Base-by-base conservation (phyloP, 2,113 vertebrate species). In the Cyprinodon brontotheroides region DNA sequence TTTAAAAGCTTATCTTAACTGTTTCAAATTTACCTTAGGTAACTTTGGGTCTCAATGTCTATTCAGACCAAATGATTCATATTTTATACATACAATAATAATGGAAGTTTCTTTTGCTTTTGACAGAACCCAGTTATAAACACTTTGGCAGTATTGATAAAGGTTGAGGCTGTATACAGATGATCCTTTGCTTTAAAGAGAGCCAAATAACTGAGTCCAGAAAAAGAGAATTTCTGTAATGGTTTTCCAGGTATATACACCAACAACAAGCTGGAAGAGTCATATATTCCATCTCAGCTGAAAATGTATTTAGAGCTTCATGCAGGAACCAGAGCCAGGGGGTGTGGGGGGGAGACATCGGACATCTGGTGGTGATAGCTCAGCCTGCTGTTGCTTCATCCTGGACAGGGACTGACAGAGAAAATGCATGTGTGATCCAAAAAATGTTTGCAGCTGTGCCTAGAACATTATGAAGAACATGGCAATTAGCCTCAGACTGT, bases 221-320 rank as follows among this genome's bases (percentile, higher is more conserved):
- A 29, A 29, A 3, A 47, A 65, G 72, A 37, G 65, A 74, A 37
- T 45, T 8, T 29, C 15, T 45, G 29, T 45, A 12, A 57, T 22
- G 39, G 29, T 15, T 38, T 67, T 29, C 17, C 40, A 22, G 38
- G 0, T 10, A 10, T 13, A 65, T 29, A 41, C 48, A 74, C 11
- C 38, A 14, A 66, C 38, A 74, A 48, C 17, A 38, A 8, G 8
- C 57, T 61, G 57, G n/a, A 48, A 14, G 73, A 75, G 47, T 61
- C 13, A 61, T 0, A 20, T 68, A 29, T 62, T 68, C 50, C 22
- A 37, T 50, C 50, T 60, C 59, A 68, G 65, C 65, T 68, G 43
- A 13, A 75, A 41, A 68, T 22, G 20, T 13, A 12, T 50, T 68
- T 29, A 43, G 13, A 12, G 53, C 37, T 53, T 3, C 41, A 61